Evolutionary conservation across 2,888 invertebrate genomes (phyloP), one percentile per base, ranked within the genome.

Genomic region (Hyposoter dolosus): DNA sequence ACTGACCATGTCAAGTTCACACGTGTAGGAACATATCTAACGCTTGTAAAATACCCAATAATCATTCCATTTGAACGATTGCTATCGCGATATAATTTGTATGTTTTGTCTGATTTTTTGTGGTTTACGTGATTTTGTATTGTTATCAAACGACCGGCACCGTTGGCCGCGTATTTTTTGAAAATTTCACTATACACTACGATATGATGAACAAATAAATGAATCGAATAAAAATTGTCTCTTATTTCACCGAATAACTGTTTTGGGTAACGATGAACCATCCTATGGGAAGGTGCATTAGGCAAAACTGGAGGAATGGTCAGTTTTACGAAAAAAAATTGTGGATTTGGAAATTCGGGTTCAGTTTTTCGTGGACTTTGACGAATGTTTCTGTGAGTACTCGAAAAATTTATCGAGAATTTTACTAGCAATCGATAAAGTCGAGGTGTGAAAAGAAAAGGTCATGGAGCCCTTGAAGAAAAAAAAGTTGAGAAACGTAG

Each of bases 151-250:
- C 40, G 7, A 56, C 17, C 23, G 56, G 23, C 35, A 72, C 19
- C 0, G 19, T 71, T 50, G 50, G 15, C 23, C 53, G 53, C 5
- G 23, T 68, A 78, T 43, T 68, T 43, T 78, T 56, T 23, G 10
- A 68, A 68, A 19, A 19, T 6, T 40, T 40, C 65, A 10, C 68
- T 17, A n/a, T 56, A 43, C 56, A 69, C 23, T 12, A 60, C 23
- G 45, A 75, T 50, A 75, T 17, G 45, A 76, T 50, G 65, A 45
- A 69, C 45, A 43, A 56, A 69, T 19, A 19, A 78, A 56, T 69
- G 43, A 60, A 77, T 66, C 40, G 17, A 78, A 69, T 60, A 28
- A 32, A 69, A 40, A 35, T 32, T 23, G 53, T 1, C 43, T 45
- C 47, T 47, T 3, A 19, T 32, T 60, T 43, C 15, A 71, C 50